These are phyloP conservation scores for Gari tellinella DNA, from an alignment of 2,888 invertebrate species.

Conservation along the genomic window DNA sequence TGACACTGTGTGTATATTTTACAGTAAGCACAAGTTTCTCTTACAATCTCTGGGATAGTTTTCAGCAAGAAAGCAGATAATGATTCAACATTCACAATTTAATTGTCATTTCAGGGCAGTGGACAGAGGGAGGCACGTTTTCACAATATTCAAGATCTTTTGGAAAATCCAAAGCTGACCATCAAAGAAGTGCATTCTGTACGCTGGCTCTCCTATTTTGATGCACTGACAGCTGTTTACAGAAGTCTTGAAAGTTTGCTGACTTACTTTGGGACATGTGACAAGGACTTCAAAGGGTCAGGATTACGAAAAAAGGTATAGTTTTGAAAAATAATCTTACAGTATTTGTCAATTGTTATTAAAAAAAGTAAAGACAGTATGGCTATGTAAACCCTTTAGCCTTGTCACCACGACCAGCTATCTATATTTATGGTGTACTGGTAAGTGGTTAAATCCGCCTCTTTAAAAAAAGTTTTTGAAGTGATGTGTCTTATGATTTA, in stretches of 20 bases:
- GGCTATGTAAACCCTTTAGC: too few species aligned
- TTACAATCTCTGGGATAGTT: too few species aligned
- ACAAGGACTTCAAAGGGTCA: conserved; percentile 30
- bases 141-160: conserved; percentile 30
- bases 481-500: neutral
- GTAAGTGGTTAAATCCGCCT: too few species aligned
- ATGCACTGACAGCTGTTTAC: conserved; percentile 28
- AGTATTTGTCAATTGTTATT: neutral
- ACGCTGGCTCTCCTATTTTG: conserved; percentile 49
- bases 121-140: conserved; percentile 24
- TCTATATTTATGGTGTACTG: neutral
- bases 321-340: neutral
- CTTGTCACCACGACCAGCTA: neutral
- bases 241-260: conserved; percentile 28
- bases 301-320: conserved; percentile 46
- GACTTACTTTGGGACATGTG: conserved; percentile 19
- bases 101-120: conserved; percentile 35
- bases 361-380: too few species aligned
- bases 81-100: too few species aligned
- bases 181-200: conserved; percentile 51
- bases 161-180: conserved; percentile 39
- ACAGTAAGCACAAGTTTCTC: too few species aligned
- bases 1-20: too few species aligned
- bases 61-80: too few species aligned
- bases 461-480: too few species aligned